These are phyloP conservation scores for Alethe castanea DNA, from an alignment of 2,113 vertebrate genomes.

Conservation along the genomic window DNA sequence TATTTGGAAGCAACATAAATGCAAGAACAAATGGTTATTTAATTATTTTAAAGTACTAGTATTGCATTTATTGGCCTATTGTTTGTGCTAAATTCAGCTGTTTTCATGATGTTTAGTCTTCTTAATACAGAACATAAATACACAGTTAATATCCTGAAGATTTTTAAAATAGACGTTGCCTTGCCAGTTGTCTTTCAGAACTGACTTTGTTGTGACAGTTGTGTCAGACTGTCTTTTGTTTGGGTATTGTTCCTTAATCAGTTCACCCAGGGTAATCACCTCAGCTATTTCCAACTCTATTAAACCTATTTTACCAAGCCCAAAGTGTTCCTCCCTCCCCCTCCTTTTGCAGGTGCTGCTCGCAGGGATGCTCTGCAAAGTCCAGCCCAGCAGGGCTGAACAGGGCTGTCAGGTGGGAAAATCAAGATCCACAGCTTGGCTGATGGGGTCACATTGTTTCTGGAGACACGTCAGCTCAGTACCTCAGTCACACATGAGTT, in stretches of 20 bases:
- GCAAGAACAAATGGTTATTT: conserved; percentile 10
- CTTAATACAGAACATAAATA: conserved; percentile 22
- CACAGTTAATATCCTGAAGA: conserved; percentile 3
- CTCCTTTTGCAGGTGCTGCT: background rate
- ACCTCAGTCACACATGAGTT: background rate
- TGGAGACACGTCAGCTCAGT: background rate
- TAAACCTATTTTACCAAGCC: background rate
- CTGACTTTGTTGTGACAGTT: background rate
- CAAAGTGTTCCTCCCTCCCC: background rate
- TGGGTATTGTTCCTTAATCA: background rate
- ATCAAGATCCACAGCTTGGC: background rate
- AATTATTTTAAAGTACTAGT: conserved; percentile 31
- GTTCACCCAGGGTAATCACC: background rate
- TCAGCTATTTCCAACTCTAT: background rate
- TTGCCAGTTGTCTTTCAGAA: background rate
- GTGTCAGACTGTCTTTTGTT: background rate
- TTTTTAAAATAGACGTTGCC: background rate
- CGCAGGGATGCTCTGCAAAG: background rate
- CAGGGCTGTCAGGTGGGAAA: background rate
- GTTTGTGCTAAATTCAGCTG: conserved; percentile 27
- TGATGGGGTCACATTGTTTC: background rate
- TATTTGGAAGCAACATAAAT: conserved; percentile 31
- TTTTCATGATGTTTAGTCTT: conserved; percentile 31
- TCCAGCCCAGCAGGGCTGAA: background rate
- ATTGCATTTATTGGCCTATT: conserved; percentile 32